Evolutionary conservation across 2,888 invertebrate species (phyloP).

Genomic region (Eupsilia transversa): DNA sequence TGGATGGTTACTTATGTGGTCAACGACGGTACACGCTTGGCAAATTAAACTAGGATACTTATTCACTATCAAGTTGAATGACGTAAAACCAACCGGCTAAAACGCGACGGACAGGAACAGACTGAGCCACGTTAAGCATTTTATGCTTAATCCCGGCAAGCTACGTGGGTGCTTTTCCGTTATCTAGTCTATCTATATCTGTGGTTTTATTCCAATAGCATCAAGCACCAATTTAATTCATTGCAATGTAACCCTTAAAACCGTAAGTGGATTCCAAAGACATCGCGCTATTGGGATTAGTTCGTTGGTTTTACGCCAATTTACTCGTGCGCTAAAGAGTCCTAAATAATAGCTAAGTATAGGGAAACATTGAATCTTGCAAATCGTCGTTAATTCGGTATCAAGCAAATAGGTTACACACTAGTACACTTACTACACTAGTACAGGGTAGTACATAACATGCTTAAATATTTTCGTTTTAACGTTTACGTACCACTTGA

Average conservation of each 20-base stretch:
- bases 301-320: not conserved
- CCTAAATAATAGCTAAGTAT: not conserved
- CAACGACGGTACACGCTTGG: not conserved
- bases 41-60: not conserved
- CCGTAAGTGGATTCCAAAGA: not conserved
- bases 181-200: no score
- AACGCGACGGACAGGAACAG: no score
- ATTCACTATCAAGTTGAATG: not conserved
- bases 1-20: not conserved
- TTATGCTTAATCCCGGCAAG: no score
- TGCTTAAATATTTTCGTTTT: constrained; percentile 11
- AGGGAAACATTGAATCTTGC: not conserved
- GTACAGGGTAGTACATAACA: no score
- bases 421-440: not conserved
- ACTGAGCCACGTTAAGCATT: no score
- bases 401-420: not conserved
- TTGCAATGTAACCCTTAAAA: not conserved
- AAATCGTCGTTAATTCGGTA: not conserved
- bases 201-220: not conserved
- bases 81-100: not conserved
- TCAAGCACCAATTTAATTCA: not conserved
- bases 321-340: not conserved
- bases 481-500: not conserved
- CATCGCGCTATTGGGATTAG: not conserved
- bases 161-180: no score